Percentiles rank a stretch among this genome's conserved stretches.
These are phyloP conservation scores for Troides helena DNA, from an alignment of 2,888 invertebrate genomes.

Conservation along the genomic window DNA sequence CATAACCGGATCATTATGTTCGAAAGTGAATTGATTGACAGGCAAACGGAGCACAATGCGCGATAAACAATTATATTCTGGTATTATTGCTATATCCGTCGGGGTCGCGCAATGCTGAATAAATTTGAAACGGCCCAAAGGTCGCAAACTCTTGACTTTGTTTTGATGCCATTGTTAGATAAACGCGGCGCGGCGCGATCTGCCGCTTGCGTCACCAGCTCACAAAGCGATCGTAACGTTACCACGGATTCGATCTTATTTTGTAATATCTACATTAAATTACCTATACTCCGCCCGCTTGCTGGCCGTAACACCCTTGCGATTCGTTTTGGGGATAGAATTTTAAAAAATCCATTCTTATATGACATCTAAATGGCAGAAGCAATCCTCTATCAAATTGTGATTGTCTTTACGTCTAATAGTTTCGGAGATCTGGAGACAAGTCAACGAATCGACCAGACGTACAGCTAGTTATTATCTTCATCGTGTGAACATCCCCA, in stretches of 20 bases:
- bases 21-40: conserved; percentile 74
- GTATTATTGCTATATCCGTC: conserved; percentile 65
- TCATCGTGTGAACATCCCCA: no score
- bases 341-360: no score
- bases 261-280: not conserved
- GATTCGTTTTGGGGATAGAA: no score
- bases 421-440: no score
- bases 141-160: conserved; percentile 71
- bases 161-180: conserved; percentile 73
- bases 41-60: conserved; percentile 62
- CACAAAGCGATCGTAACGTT: conserved; percentile 18
- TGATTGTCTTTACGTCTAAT: no score
- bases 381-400: no score
- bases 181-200: conserved; percentile 49
- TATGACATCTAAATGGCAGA: no score
- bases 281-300: no score
- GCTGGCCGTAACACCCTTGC: no score
- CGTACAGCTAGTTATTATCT: no score
- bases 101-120: conserved; percentile 57
- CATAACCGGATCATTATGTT: conserved; percentile 68
- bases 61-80: conserved; percentile 66
- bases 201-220: conserved; percentile 49
- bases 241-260: conserved; percentile 17
- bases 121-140: conserved; percentile 66
- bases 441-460: no score